Conservation (phyloP, 2,797 vertebrate genomes). For the Neostethus bicornis region DNA sequence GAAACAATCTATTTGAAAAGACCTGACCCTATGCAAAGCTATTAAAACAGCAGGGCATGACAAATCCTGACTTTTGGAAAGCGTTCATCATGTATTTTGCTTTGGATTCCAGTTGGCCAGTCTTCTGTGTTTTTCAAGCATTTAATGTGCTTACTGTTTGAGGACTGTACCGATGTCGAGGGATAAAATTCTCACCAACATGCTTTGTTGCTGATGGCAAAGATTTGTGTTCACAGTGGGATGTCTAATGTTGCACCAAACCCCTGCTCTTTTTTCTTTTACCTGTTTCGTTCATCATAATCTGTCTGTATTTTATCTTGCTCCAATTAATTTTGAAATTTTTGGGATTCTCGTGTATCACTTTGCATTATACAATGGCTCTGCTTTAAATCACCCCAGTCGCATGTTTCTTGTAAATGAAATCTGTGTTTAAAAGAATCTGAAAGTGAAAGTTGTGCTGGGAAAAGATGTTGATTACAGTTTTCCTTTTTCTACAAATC, state of each 20-base stretch:
- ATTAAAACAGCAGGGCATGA: slow-evolving; percentile 17
- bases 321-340: background rate
- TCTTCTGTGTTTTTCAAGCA: slow-evolving; percentile 52
- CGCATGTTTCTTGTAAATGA: background rate
- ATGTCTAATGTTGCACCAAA: slow-evolving; percentile 4
- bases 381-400: background rate
- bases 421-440: slow-evolving; percentile 14
- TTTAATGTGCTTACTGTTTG: slow-evolving; percentile 49
- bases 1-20: slow-evolving; percentile 18
- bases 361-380: background rate
- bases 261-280: background rate
- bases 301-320: background rate
- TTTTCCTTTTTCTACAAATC: slow-evolving; percentile 49
- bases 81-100: slow-evolving; percentile 42
- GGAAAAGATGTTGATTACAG: slow-evolving; percentile 32
- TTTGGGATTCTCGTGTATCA: background rate
- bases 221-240: slow-evolving; percentile 17
- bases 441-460: slow-evolving; percentile 4
- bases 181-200: slow-evolving; percentile 56
- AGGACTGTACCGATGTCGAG: slow-evolving; percentile 38
- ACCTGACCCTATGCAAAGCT: slow-evolving; percentile 29
- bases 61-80: slow-evolving; percentile 60
- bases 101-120: slow-evolving; percentile 38
- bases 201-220: slow-evolving; percentile 36
- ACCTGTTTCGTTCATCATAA: background rate